These are phyloP conservation scores for Rhizomys pruinosus DNA, from an alignment of 2,113 vertebrate genomes.

Conservation along the genomic window DNA sequence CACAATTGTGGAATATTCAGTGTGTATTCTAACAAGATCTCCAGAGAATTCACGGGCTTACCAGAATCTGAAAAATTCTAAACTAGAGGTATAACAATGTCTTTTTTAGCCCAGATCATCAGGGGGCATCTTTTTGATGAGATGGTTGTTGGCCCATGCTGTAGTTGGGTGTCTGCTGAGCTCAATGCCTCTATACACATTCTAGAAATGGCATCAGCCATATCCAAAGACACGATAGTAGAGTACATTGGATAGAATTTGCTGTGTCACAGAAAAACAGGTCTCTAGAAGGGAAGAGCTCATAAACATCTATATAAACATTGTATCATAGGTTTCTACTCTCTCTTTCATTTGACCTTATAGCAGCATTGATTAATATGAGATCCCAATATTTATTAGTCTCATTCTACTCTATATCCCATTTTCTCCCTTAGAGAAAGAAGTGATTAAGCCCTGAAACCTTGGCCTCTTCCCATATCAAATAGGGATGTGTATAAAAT, in stretches of 20 bases:
- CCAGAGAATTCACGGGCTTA: neutral
- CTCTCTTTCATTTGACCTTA: neutral
- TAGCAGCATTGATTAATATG: neutral
- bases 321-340: neutral
- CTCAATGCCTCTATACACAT: neutral
- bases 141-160: neutral
- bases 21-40: neutral
- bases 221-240: neutral
- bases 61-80: neutral
- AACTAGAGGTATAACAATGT: neutral
- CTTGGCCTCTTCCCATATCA: neutral
- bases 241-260: neutral
- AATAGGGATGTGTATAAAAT: neutral
- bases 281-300: slow-evolving; percentile 4
- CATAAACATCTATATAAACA: slow-evolving; percentile 5
- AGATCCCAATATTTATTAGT: neutral
- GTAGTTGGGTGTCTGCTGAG: neutral
- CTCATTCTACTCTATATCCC: neutral
- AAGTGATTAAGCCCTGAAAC: neutral
- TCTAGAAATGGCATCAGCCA: neutral
- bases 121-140: neutral
- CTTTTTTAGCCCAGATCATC: neutral
- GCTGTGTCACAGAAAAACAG: neutral
- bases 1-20: neutral
- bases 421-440: neutral